Evolutionary conservation across 37 sponge, comb jelly and placozoan genomes (phyloP).

Genomic region (Mnemiopsis leidyi): DNA sequence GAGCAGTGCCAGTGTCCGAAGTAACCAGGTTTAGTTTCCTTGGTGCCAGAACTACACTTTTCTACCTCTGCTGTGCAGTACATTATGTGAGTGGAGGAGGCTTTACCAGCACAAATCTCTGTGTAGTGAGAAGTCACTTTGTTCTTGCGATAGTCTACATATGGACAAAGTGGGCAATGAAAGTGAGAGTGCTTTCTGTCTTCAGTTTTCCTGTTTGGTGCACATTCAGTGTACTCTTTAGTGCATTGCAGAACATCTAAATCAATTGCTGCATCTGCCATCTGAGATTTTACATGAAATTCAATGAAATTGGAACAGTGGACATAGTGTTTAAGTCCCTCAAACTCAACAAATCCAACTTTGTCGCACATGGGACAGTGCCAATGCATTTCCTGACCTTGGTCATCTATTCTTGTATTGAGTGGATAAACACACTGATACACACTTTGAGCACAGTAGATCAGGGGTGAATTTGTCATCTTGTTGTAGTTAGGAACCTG

Average conservation of each 20-base stretch:
- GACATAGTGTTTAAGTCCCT: slow-evolving; percentile 41
- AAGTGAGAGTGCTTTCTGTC: slow-evolving; percentile 20
- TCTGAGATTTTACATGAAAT: slow-evolving; percentile 54
- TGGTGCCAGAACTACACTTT: slow-evolving; percentile 45
- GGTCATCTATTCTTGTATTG: slow-evolving; percentile 45
- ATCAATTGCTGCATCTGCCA: slow-evolving; percentile 8
- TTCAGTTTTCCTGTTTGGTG: slow-evolving; percentile 47
- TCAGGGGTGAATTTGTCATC: background rate
- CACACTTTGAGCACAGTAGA: slow-evolving; percentile 27
- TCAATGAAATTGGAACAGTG: slow-evolving; percentile 52
- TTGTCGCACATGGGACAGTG: slow-evolving; percentile 61
- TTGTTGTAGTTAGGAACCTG: background rate
- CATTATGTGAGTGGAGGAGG: slow-evolving; percentile 55
- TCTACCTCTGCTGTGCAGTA: slow-evolving; percentile 48
- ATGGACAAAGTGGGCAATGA: slow-evolving; percentile 55
- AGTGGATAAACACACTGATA: slow-evolving; percentile 62
- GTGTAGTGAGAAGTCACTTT: slow-evolving; percentile 34
- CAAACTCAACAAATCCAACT: slow-evolving; percentile 15
- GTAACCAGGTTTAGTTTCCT: background rate
- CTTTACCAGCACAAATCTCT: slow-evolving; percentile 34
- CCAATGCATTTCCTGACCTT: slow-evolving; percentile 17
- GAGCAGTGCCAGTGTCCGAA: slow-evolving; percentile 63
- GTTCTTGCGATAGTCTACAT: slow-evolving; percentile 25
- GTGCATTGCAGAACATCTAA: slow-evolving; percentile 51
- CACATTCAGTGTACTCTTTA: slow-evolving; percentile 51